These are phyloP conservation scores for Lagenorhynchus albirostris DNA, from an alignment of 2,113 vertebrate genomes.

Conservation along the genomic window DNA sequence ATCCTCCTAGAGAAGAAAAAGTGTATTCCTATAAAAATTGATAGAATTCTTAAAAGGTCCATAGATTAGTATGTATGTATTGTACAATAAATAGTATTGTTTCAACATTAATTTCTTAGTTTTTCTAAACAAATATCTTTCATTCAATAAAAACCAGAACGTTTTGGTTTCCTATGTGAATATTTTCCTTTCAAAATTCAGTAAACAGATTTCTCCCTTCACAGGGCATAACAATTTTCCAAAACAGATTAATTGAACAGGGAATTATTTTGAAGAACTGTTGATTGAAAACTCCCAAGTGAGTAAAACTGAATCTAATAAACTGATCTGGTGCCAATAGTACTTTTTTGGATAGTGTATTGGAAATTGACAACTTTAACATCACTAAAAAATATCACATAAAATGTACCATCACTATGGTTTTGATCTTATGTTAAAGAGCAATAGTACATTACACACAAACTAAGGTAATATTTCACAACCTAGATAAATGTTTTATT, in stretches of 20 bases:
- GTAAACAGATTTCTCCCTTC: neutral
- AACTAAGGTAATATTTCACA: neutral
- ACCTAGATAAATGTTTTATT: neutral
- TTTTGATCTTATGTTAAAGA: constrained; percentile 8
- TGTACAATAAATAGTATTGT: neutral
- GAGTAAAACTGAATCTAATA: neutral
- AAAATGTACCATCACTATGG: neutral
- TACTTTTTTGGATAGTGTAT: neutral
- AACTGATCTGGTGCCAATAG: neutral
- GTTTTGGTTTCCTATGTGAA: neutral
- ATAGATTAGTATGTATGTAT: neutral
- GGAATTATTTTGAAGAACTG: neutral
- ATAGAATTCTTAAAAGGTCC: neutral
- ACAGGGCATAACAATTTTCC: neutral
- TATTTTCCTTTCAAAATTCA: neutral
- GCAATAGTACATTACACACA: neutral
- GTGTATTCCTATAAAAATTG: neutral
- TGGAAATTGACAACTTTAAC: neutral
- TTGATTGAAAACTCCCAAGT: neutral
- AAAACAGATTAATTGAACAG: neutral
- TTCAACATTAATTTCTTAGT: neutral
- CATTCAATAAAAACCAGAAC: neutral
- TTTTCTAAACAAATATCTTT: neutral
- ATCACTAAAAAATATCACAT: neutral
- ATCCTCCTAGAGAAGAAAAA: neutral